These are phyloP conservation scores for Dunckerocampus dactyliophorus DNA, from an alignment of 2,113 vertebrate species.

Conservation along the genomic window DNA sequence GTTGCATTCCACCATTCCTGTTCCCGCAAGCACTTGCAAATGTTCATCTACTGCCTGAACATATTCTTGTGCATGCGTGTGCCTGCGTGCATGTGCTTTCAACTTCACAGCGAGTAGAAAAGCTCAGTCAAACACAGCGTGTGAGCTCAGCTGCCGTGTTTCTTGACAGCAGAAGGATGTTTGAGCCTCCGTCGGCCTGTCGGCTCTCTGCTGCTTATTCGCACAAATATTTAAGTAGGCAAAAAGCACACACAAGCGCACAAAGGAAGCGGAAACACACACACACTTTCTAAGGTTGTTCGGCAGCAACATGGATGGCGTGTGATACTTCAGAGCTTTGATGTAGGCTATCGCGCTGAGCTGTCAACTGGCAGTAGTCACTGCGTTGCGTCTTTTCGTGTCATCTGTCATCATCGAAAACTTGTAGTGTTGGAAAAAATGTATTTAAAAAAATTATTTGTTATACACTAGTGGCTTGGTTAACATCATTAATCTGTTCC, in stretches of 20 bases:
- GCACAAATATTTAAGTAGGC: slow-evolving; percentile 2
- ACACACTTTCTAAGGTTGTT: too few species aligned
- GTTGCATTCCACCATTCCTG: too few species aligned
- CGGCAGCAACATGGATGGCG: too few species aligned
- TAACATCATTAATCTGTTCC: too few species aligned
- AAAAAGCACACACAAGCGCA: neutral
- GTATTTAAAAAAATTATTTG: too few species aligned
- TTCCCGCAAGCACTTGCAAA: neutral
- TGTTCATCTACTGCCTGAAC: neutral
- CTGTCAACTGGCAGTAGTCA: too few species aligned
- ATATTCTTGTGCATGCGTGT: neutral
- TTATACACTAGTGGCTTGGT: too few species aligned
- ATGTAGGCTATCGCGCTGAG: too few species aligned
- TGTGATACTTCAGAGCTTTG: too few species aligned
- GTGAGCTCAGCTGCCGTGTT: slow-evolving; percentile 3
- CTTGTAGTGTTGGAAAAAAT: too few species aligned
- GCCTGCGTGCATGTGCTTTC: neutral
- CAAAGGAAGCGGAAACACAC: neutral
- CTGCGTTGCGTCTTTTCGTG: too few species aligned
- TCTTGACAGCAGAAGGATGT: slow-evolving; percentile 5
- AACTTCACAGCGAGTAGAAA: neutral
- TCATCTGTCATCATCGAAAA: too few species aligned
- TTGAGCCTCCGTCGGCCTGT: neutral
- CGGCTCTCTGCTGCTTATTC: neutral
- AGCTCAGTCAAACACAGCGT: neutral